Evolutionary conservation across 2,797 vertebrate genomes (phyloP), one percentile per base, ranked within the genome.

Genomic region (Phoxinus dragarum): DNA sequence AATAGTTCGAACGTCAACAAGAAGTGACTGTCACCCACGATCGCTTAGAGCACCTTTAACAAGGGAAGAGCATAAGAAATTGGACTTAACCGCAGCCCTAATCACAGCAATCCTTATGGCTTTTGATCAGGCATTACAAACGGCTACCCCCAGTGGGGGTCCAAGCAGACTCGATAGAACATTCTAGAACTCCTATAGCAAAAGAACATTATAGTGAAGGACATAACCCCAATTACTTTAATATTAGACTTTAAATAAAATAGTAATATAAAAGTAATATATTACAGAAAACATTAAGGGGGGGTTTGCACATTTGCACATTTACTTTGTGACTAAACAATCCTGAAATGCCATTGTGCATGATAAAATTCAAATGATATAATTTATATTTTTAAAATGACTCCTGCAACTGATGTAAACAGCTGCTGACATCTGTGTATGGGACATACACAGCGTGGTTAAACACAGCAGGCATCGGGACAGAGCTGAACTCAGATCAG

Each of bases 401-500:
- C 78, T 42, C 61, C 11, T 80, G 7, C 21, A 8, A 80, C 44
- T 38, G 19, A 73, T 74, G 27, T 47, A 66, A 82, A 38, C 42
- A 66, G 54, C 54, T 83, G 31, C 42, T 75, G 3, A 17, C 31
- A 76, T 36, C 44, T 83, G 56, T 66, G 21, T 17, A 14, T 4
- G 61, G n/a, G 21, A 49, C 31, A 4, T 6, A 17, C 6, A 19
- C 6, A 68, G 12, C 36, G 1, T 12, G 38, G 80, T 61, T 72
- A 56, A 40, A 81, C 68, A 72, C 16, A 31, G 16, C 42, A 68
- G 44, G 21, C 44, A 52, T 38, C 19, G 3, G 27, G 71, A 66
- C 71, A 52, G 56, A 75, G 56, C 42, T 66, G 42, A 82, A 66
- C 59, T 83, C 68, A 47, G 69, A 36, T 73, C 54, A 82, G 52